phyloP scores from a whole-genome alignment of 1,140 invertebrate species.

The Aradophagus sp. region DNA sequence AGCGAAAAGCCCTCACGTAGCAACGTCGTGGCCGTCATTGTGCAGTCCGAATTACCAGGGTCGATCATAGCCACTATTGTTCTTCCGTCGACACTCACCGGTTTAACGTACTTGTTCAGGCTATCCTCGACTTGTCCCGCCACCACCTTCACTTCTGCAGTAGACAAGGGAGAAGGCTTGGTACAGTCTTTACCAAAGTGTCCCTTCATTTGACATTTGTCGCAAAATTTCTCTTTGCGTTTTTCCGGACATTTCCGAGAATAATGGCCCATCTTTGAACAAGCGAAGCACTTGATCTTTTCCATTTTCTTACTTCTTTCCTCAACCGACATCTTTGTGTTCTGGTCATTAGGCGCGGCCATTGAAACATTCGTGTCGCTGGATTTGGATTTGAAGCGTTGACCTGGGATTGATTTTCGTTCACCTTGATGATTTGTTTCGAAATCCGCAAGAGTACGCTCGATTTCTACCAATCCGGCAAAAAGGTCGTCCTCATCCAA shows the following conservation, averaged over 20 bases:
- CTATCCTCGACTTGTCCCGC: neutral
- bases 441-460: neutral
- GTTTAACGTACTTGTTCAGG: neutral
- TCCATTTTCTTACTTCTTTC: neutral
- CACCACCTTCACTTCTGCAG: neutral
- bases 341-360: too few relatives aligned
- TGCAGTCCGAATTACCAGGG: conserved; percentile 1
- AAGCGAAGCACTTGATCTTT: conserved; percentile 4
- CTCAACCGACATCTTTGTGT: too few relatives aligned
- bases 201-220: neutral
- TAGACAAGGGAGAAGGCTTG: conserved; percentile 1
- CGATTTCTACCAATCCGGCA: conserved; percentile 9
- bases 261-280: conserved; percentile 10
- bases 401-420: too few relatives aligned
- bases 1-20: neutral
- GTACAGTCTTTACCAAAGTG: neutral
- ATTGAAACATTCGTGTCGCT: too few relatives aligned
- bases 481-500: conserved; percentile 21
- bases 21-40: neutral
- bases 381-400: too few relatives aligned
- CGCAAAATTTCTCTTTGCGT: neutral
- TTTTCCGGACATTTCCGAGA: conserved; percentile 7
- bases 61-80: neutral
- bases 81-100: neutral
- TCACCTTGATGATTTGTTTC: conserved; percentile 2